phyloP scores from a whole-genome alignment of 2,113 vertebrate genomes.

The Abramis brama region DNA sequence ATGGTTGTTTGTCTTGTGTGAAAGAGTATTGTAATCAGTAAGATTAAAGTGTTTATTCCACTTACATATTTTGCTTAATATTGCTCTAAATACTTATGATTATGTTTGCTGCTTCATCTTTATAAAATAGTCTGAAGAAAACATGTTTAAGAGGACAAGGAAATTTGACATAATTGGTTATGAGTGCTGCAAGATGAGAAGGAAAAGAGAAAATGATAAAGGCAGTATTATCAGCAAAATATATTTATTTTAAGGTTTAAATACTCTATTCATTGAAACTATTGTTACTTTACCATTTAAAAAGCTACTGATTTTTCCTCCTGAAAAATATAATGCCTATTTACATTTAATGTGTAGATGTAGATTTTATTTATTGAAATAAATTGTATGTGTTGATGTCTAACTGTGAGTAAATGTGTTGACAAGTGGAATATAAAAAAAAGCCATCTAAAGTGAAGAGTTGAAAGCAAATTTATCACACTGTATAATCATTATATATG shows the following conservation, averaged over 20 bases:
- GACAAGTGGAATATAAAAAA: neutral
- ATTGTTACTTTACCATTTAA: slow-evolving; percentile 24
- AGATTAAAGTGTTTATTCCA: slow-evolving; percentile 21
- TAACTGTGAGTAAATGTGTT: slow-evolving; percentile 42
- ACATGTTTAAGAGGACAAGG: slow-evolving; percentile 8
- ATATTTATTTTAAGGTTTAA: slow-evolving; percentile 21
- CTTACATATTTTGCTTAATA: slow-evolving; percentile 24
- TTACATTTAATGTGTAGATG: slow-evolving; percentile 47
- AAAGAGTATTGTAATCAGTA: neutral
- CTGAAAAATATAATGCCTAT: slow-evolving; percentile 36
- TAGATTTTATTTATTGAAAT: slow-evolving; percentile 66
- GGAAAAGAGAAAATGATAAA: neutral
- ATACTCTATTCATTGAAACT: slow-evolving; percentile 30
- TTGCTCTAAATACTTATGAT: slow-evolving; percentile 4
- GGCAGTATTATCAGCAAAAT: neutral
- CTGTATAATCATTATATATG: neutral
- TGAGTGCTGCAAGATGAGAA: neutral
- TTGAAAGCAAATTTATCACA: neutral
- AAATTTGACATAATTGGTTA: neutral
- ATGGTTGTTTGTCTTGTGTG: slow-evolving; percentile 19
- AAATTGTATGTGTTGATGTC: slow-evolving; percentile 54
- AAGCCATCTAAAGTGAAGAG: neutral
- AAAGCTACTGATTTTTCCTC: slow-evolving; percentile 53
- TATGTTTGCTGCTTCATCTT: neutral
- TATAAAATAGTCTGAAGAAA: slow-evolving; percentile 15